These are phyloP conservation scores for Leptocoma aspasia DNA, from an alignment of 2,113 vertebrate species.

Conservation along the genomic window DNA sequence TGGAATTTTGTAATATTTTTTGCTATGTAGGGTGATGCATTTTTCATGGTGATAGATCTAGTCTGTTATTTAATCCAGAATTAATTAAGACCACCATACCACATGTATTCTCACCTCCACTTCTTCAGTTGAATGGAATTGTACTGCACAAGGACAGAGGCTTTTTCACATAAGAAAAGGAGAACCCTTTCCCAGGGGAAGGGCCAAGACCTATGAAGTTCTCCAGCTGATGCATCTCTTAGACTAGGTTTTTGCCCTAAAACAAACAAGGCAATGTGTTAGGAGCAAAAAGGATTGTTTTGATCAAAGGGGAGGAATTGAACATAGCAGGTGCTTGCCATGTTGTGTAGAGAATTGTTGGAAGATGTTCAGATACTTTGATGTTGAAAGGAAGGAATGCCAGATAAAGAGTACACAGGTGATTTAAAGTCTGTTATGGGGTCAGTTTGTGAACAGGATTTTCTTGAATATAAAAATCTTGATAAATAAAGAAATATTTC, in stretches of 20 bases:
- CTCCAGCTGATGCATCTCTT: neutral
- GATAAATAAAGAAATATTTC: neutral
- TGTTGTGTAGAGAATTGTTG: neutral
- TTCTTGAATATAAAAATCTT: neutral
- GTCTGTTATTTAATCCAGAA: neutral
- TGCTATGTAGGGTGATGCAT: neutral
- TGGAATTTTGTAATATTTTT: neutral
- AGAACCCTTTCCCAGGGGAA: neutral
- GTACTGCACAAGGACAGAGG: neutral
- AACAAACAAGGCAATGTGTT: neutral
- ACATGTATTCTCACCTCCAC: neutral
- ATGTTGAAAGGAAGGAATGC: neutral
- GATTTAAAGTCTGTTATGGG: neutral
- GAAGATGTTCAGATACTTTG: neutral
- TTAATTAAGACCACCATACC: neutral
- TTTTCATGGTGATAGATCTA: neutral
- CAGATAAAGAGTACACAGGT: neutral
- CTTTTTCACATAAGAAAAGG: neutral
- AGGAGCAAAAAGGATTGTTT: neutral
- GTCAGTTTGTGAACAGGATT: neutral
- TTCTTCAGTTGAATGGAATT: neutral
- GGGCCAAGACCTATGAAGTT: neutral
- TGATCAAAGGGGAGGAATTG: neutral
- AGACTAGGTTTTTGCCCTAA: neutral
- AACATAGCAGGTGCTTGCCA: neutral